phyloP scores from a whole-genome alignment of 2,113 vertebrate species.

The Rattus norvegicus region DNA sequence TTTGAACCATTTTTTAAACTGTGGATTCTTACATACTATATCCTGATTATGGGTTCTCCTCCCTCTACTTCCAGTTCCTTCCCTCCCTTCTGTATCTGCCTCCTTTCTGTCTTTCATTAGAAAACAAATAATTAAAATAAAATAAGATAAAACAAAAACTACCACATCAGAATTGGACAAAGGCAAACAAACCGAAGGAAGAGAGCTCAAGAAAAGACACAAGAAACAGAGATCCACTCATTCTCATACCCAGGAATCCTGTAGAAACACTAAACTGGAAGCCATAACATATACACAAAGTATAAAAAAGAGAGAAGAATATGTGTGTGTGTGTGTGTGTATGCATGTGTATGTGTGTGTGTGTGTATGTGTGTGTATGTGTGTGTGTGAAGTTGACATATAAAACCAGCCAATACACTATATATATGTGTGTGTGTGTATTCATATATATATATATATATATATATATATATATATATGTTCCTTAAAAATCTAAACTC shows the following conservation, averaged over 20 bases:
- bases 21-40: neutral
- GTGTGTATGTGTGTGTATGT: too few relatives aligned
- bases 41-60: neutral
- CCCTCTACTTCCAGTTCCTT: neutral
- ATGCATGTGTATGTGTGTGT: too few relatives aligned
- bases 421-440: too few relatives aligned
- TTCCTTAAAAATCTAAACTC: neutral
- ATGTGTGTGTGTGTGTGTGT: neutral
- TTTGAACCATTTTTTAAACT: neutral
- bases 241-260: neutral
- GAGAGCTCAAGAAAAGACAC: neutral
- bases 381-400: too few relatives aligned
- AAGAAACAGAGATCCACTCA: neutral
- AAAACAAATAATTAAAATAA: neutral
- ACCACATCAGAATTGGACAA: neutral
- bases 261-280: neutral
- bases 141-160: neutral
- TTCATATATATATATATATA: too few relatives aligned
- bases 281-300: neutral
- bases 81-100: neutral
- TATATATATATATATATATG: too few relatives aligned
- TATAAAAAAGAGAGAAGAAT: neutral
- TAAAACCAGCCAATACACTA: too few relatives aligned
- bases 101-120: neutral
- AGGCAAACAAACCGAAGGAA: neutral